Conservation (phyloP, 2,113 vertebrate genomes). For the Jaculus jaculus region DNA sequence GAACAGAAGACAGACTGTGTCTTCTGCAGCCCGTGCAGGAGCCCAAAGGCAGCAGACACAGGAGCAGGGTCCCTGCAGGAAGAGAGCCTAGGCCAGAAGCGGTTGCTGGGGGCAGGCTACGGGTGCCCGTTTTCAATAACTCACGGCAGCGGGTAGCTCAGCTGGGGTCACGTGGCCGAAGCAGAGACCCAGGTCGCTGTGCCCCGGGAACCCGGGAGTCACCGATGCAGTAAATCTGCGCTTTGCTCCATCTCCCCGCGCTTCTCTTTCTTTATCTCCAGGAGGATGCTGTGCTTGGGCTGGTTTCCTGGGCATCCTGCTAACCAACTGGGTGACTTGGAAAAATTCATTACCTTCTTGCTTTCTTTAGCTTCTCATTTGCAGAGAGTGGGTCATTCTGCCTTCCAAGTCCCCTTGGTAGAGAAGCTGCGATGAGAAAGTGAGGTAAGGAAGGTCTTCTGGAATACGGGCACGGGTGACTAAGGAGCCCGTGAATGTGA, state of each 20-base stretch:
- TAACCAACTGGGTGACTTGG: not conserved
- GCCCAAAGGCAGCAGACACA: not conserved
- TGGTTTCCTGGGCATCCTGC: not conserved
- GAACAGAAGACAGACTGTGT: not conserved
- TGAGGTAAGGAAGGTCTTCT: not conserved
- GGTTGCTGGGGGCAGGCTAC: not conserved
- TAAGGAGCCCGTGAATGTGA: too few species aligned
- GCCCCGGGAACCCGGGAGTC: not conserved
- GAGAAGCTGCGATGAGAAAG: not conserved
- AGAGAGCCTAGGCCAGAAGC: not conserved
- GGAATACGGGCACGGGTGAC: not conserved
- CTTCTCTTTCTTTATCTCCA: not conserved
- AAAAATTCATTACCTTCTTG: not conserved
- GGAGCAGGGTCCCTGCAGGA: rapidly evolving
- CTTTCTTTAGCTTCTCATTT: not conserved
- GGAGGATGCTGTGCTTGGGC: not conserved
- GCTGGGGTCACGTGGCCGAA: not conserved
- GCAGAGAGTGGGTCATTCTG: not conserved
- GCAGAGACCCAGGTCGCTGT: not conserved
- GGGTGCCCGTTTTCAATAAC: not conserved
- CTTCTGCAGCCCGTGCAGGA: not conserved
- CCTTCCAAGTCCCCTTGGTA: not conserved
- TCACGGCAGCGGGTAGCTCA: not conserved
- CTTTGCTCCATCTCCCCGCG: not conserved
- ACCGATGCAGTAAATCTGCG: not conserved